Conservation (phyloP, 2,888 invertebrate genomes). For the Malacosoma neustria region DNA sequence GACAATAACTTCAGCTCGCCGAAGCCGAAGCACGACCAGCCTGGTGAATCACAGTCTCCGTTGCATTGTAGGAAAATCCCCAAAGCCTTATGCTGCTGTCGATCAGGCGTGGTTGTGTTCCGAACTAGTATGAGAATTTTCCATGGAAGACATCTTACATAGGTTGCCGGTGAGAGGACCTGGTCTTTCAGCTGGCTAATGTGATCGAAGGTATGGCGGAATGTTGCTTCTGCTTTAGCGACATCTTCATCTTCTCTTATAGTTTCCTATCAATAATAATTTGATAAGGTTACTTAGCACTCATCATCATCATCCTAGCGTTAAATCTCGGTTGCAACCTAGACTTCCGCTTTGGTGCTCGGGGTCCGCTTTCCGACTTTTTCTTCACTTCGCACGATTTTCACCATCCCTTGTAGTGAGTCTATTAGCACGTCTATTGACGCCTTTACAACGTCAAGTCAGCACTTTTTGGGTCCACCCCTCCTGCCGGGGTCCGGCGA, state of each 20-base stretch:
- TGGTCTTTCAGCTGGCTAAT: conserved; percentile 90
- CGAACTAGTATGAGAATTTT: conserved; percentile 97
- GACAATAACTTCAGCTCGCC: conserved; percentile 94
- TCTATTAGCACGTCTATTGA: no score
- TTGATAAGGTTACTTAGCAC: no score
- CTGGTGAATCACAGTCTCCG: conserved; percentile 95
- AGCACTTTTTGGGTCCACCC: no score
- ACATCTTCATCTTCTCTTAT: conserved; percentile 81
- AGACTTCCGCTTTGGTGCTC: no score
- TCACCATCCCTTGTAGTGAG: no score
- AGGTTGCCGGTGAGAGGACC: conserved; percentile 90
- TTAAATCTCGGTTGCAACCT: no score
- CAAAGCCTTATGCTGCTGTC: conserved; percentile 80
- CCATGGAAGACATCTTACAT: conserved; percentile 97
- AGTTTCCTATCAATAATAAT: conserved; percentile 48
- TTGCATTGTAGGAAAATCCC: conserved; percentile 96
- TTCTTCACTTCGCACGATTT: no score
- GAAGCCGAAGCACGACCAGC: conserved; percentile 98
- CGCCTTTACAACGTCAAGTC: no score
- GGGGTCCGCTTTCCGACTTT: no score
- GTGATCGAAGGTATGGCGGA: conserved; percentile 89
- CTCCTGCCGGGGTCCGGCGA: no score
- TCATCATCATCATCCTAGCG: no score
- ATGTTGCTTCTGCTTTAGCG: conserved; percentile 94
- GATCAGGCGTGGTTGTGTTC: conserved; percentile 81